Base-by-base conservation (phyloP, 2,888 invertebrate genomes). In the Agonopterix alstromeriana region DNA sequence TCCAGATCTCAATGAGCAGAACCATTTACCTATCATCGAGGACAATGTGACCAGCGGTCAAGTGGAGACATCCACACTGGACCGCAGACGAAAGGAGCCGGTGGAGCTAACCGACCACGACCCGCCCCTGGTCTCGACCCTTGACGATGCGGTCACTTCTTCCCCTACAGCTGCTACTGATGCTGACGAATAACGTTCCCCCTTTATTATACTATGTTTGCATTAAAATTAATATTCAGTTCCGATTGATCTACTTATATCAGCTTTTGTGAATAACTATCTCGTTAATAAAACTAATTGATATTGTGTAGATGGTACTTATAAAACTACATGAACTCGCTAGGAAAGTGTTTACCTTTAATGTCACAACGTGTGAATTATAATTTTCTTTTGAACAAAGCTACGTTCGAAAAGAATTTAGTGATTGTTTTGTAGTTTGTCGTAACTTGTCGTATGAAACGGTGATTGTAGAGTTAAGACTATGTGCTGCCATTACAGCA, bases 381-480 rank as follows among this genome's bases (percentile, higher is more conserved):
- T 44, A 36, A n/a, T 35, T 27, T 46, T 43, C 12, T 17, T 49
- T 40, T 49, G 43, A 47, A 45, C 49, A 41, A 46, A 27, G n/a
- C 44, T 40, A 27, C 10, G n/a, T 27, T 43, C 35, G n/a, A 17
- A 27, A 42, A 8, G 41, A 41, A 12, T 41, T 10, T 45, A 8
- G 10, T 12, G 27, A 42, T 42, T 50, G 14, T 47, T 44, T 48
- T 49, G 40, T 50, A 48, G 49, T 38, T n/a, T n/a, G n/a, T n/a
- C 38, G 44, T 50, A 44, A 43, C 38, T 48, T 47, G 42, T 42
- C 55, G 59, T 58, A 69, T 61, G 58, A 61, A 63, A 59, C 65
- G 80, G 81, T 82, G 81, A 73, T 77, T 79, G 77, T 82, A 79
- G 70, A 54, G 71, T 68, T 82, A 75, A 73, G 67, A 67, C 64